Conservation (phyloP, 2,888 invertebrate species). For the Drosophila acutilabella region DNA sequence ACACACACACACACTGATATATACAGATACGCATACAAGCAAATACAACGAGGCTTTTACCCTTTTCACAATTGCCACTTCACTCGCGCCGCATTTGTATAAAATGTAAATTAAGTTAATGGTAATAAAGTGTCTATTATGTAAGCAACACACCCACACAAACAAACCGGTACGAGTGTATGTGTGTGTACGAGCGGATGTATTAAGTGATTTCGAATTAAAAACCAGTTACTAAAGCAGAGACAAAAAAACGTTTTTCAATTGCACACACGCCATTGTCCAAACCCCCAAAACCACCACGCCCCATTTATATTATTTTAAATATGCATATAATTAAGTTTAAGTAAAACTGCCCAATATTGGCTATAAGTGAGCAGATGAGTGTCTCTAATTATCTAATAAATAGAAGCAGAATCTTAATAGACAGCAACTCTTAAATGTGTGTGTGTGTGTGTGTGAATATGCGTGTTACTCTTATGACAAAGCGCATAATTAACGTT, state of each 20-base stretch:
- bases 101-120: slow-evolving; percentile 76
- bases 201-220: slow-evolving; percentile 71
- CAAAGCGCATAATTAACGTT: slow-evolving; percentile 66
- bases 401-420: slow-evolving; percentile 14
- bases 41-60: slow-evolving; percentile 44
- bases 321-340: too few species aligned
- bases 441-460: background rate
- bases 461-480: slow-evolving; percentile 4
- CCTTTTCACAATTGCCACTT: slow-evolving; percentile 58
- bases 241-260: background rate
- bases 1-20: background rate
- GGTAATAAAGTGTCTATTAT: slow-evolving; percentile 78
- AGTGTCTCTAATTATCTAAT: slow-evolving; percentile 1
- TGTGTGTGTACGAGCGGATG: slow-evolving; percentile 21
- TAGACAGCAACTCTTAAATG: background rate
- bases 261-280: background rate
- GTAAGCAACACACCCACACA: slow-evolving; percentile 50
- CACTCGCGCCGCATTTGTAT: slow-evolving; percentile 67
- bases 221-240: slow-evolving; percentile 21
- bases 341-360: too few species aligned
- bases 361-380: background rate
- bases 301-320: background rate
- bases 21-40: slow-evolving; percentile 13
- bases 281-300: background rate
- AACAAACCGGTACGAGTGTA: background rate